Evolutionary conservation across 2,113 vertebrate genomes (phyloP).

Genomic region (Platycercus adscitus): DNA sequence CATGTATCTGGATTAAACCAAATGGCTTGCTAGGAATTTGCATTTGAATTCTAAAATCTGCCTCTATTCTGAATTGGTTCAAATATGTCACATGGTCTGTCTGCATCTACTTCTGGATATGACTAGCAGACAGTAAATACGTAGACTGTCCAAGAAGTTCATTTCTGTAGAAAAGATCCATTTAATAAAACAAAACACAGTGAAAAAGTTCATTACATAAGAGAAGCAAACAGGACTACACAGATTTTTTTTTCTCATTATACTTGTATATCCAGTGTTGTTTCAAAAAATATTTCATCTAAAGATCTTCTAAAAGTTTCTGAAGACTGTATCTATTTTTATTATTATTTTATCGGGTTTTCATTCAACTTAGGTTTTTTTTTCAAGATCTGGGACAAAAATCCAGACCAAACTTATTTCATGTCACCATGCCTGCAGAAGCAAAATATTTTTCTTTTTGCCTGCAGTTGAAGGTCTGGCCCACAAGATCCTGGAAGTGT

Average conservation of each 20-base stretch:
- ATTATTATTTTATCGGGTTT: neutral
- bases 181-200: neutral
- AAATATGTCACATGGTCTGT: neutral
- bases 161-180: neutral
- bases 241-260: neutral
- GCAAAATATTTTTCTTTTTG: neutral
- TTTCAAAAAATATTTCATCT: neutral
- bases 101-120: neutral
- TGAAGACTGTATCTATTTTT: neutral
- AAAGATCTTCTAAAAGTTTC: neutral
- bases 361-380: neutral
- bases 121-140: neutral
- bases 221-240: neutral
- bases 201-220: neutral
- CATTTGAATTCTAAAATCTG: neutral
- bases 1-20: neutral
- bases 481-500: neutral
- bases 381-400: neutral
- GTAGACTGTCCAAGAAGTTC: rapidly evolving
- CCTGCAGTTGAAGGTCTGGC: neutral
- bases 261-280: neutral
- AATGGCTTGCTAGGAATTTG: neutral
- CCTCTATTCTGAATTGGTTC: neutral
- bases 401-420: neutral
- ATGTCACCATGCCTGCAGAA: neutral